These are phyloP conservation scores for Epizoanthus fatuus DNA, from an alignment of 92 coral and sea anemone genomes.

Conservation along the genomic window DNA sequence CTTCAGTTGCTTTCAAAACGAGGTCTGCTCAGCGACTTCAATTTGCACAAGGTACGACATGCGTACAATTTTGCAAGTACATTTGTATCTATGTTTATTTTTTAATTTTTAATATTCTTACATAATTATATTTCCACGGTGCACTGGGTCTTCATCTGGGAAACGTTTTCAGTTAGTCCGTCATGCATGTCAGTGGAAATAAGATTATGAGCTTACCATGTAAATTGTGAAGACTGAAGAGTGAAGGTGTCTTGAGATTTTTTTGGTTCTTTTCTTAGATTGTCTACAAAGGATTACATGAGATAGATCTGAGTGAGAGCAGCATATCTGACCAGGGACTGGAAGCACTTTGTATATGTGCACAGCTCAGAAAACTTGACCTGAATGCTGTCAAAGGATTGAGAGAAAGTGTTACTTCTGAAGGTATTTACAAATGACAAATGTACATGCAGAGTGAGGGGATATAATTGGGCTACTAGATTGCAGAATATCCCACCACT, in stretches of 20 bases:
- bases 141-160: no score
- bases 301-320: constrained; percentile 89
- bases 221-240: neutral
- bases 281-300: constrained; percentile 68
- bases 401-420: constrained; percentile 82
- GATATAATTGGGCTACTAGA: no score
- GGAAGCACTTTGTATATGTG: constrained; percentile 59
- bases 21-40: constrained; percentile 87
- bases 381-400: constrained; percentile 88
- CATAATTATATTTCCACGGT: neutral
- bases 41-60: constrained; percentile 73
- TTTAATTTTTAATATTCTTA: neutral
- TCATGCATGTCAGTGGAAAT: no score
- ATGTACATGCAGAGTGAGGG: no score
- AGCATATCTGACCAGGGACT: constrained; percentile 81
- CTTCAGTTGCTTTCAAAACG: constrained; percentile 85
- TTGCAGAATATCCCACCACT: no score
- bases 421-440: constrained; percentile 56
- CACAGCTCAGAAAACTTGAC: constrained; percentile 82
- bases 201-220: no score
- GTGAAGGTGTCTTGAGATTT: neutral
- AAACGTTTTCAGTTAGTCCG: no score
- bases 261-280: constrained; percentile 53
- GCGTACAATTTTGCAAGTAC: no score
- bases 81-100: no score